phyloP scores from a whole-genome alignment of 2,797 vertebrate species.

The Ambastaia sidthimunki region DNA sequence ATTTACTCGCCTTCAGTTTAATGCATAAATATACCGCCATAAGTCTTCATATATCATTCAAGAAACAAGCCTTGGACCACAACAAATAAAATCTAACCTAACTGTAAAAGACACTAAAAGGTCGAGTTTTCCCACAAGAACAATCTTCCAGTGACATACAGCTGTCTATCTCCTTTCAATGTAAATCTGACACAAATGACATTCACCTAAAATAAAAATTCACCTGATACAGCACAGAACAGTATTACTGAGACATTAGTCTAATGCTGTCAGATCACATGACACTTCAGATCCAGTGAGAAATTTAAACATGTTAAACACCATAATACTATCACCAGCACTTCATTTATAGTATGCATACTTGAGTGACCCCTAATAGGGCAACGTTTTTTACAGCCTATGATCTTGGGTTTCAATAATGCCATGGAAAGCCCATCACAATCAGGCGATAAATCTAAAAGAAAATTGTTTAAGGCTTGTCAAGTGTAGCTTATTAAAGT shows the following conservation, averaged over 20 bases:
- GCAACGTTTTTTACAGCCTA: neutral
- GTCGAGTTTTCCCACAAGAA: slow-evolving; percentile 38
- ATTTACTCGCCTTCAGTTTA: neutral
- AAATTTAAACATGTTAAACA: slow-evolving; percentile 19
- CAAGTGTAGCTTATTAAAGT: slow-evolving; percentile 22
- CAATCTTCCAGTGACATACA: neutral
- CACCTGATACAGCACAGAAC: slow-evolving; percentile 24
- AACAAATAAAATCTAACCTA: neutral
- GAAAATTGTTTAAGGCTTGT: neutral
- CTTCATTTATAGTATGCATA: slow-evolving; percentile 18
- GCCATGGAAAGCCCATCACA: neutral
- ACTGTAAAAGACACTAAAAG: slow-evolving; percentile 55
- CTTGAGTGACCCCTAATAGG: slow-evolving; percentile 16
- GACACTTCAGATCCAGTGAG: slow-evolving; percentile 20
- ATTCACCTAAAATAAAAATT: slow-evolving; percentile 32
- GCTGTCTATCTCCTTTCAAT: slow-evolving; percentile 31
- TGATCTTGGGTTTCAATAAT: slow-evolving; percentile 8
- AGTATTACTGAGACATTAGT: neutral
- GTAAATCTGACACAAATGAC: slow-evolving; percentile 39
- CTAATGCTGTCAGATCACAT: neutral
- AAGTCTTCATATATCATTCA: slow-evolving; percentile 51
- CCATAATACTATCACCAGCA: neutral
- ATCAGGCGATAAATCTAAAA: slow-evolving; percentile 33
- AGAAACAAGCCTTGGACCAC: neutral
- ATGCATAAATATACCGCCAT: slow-evolving; percentile 55